These are phyloP conservation scores for Chroicocephalus ridibundus DNA, from an alignment of 2,113 vertebrate species.

Conservation along the genomic window DNA sequence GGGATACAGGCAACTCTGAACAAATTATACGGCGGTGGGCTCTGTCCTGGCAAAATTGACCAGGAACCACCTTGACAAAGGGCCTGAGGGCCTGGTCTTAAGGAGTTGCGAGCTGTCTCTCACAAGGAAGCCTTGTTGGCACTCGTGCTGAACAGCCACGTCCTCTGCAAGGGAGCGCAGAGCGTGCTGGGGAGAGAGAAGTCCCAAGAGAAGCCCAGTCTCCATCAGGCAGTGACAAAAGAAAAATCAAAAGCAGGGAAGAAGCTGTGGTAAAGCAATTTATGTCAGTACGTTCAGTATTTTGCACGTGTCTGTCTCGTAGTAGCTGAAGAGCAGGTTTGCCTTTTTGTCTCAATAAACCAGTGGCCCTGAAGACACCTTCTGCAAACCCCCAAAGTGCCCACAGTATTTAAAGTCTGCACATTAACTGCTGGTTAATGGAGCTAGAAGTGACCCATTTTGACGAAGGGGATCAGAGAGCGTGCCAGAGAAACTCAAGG, in stretches of 20 bases:
- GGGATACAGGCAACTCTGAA: not conserved
- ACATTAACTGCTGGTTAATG: not conserved
- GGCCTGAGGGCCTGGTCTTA: not conserved
- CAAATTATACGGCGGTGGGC: not conserved
- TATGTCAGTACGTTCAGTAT: not conserved
- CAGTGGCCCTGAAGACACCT: not conserved
- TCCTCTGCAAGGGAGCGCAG: not conserved
- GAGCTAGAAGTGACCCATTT: constrained; percentile 49
- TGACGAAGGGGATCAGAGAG: not conserved
- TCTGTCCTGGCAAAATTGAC: not conserved
- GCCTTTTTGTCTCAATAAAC: not conserved
- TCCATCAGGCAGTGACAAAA: not conserved
- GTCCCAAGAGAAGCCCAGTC: not conserved
- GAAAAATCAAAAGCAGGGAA: not conserved
- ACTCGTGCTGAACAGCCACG: rapidly evolving
- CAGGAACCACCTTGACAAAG: not conserved
- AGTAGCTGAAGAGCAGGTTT: not conserved
- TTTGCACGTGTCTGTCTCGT: not conserved
- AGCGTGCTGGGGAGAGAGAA: not conserved
- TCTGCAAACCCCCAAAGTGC: not conserved
- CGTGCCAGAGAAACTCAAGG: constrained; percentile 31
- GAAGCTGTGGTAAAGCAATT: not conserved
- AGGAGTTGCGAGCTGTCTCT: not conserved
- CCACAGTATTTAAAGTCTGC: not conserved
- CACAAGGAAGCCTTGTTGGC: not conserved